Base-by-base conservation (phyloP, 1,140 invertebrate genomes). In the Drosophila grimshawi region DNA sequence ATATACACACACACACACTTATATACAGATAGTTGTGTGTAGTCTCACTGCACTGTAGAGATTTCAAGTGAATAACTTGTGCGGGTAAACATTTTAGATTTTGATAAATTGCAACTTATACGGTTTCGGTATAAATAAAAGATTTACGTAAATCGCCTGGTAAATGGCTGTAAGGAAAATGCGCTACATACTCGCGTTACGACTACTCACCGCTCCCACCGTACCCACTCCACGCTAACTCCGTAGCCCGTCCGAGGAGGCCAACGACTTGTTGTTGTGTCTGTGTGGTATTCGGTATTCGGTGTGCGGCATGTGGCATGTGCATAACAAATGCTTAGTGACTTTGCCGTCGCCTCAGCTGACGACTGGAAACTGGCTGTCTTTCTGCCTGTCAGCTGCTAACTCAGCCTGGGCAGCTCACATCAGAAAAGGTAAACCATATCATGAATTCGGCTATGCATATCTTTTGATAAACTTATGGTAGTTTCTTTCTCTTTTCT, bases 51-150 rank as follows among this genome's bases (percentile, higher is more conserved):
- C 80, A 66, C 69, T 82, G 85, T 83, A 78, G 80, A 89, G 83
- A 89, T 89, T 89, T 89, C 85, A 89, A 89, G 85, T 85, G 85
- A 89, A 89, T 89, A 89, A 89, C 85, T 89, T 89, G 85, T 89
- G 85, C 80, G 85, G 85, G 85, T 89, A 89, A 89, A 89, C 85
- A 89, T 89, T 89, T 89, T 89, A 89, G 85, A 89, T 89, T 89
- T 89, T 89, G 85, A 89, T 89, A 89, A 89, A 89, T 89, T 89
- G 85, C 86, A 89, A 89, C 85, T 89, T 89, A 89, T 89, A 89
- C 86, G 85, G 85, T 81, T 88, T 85, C 80, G 89, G 85, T 89
- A 89, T 89, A 89, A 89, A 89, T 89, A 89, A 89, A 89, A 89
- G 85, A 89, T 89, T 89, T 89, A 89, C 85, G 85, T 89, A 89